Percentiles rank a stretch among this genome's conserved stretches.
Evolutionary conservation across 1,140 invertebrate genomes (phyloP).

Genomic region (Drosophila pectinifera): DNA sequence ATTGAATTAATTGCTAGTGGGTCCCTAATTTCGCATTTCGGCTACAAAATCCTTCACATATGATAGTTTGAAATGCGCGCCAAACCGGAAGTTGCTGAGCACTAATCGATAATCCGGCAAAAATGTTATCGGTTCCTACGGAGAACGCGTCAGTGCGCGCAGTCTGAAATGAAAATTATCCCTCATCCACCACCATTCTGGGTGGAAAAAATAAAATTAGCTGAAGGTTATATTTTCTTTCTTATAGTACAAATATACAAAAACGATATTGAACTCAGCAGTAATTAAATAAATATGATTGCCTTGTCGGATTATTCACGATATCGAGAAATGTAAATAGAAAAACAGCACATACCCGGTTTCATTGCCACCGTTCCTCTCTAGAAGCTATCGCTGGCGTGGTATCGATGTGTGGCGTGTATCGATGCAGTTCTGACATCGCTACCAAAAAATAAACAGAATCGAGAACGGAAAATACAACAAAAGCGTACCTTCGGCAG

Average conservation of each 20-base stretch:
- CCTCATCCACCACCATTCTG: neutral
- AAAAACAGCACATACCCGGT: too few relatives aligned
- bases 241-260: neutral
- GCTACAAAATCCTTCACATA: neutral
- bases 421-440: too few relatives aligned
- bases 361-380: neutral
- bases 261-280: neutral
- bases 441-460: constrained; percentile 37
- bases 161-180: neutral
- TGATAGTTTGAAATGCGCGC: constrained; percentile 7
- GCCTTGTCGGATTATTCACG: too few relatives aligned
- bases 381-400: neutral
- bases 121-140: neutral
- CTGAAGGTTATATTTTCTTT: neutral
- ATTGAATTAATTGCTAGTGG: neutral
- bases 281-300: neutral
- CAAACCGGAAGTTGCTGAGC: neutral
- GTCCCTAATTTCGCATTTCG: neutral
- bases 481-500: constrained; percentile 8
- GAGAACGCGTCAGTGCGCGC: neutral
- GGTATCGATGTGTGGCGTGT: neutral
- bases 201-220: neutral
- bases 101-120: neutral
- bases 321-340: too few relatives aligned
- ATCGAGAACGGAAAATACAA: constrained; percentile 15